Conservation (phyloP, 2,113 vertebrate genomes). For the Lycocorax pyrrhopterus region DNA sequence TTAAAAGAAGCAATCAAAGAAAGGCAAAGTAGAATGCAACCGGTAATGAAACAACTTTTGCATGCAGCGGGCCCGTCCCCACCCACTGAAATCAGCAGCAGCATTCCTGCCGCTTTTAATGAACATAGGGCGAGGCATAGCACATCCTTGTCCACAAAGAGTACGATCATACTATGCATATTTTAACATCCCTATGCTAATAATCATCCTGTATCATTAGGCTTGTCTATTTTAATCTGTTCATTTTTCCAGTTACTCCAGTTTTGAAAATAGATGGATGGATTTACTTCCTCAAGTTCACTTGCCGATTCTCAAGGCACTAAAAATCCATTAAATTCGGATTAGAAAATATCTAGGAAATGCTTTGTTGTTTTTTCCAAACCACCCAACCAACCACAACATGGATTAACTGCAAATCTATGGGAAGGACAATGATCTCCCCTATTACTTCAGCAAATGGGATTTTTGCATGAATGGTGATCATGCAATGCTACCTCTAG, state of each 20-base stretch:
- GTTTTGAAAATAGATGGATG: background rate
- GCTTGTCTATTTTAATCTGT: background rate
- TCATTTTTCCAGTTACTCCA: slow-evolving; percentile 25
- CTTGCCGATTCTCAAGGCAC: background rate
- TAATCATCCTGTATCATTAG: background rate
- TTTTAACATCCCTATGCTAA: background rate
- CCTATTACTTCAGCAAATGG: background rate
- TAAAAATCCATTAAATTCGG: background rate
- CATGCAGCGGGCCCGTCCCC: background rate
- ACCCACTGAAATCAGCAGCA: background rate
- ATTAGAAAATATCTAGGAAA: background rate
- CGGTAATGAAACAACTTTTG: background rate
- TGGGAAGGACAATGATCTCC: background rate
- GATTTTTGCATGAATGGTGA: background rate
- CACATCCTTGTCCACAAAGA: background rate
- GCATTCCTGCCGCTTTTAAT: background rate
- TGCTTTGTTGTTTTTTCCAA: background rate
- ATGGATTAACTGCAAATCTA: background rate
- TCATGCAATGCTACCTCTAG: background rate
- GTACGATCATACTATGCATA: background rate
- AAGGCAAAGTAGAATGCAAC: background rate
- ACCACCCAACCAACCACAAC: background rate
- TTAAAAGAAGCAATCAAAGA: background rate
- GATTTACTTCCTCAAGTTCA: background rate
- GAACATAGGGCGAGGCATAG: background rate